Percentiles rank a stretch among this genome's conserved stretches.
phyloP scores from a whole-genome alignment of 2,888 invertebrate species.

The Aproaerema taeniolella region DNA sequence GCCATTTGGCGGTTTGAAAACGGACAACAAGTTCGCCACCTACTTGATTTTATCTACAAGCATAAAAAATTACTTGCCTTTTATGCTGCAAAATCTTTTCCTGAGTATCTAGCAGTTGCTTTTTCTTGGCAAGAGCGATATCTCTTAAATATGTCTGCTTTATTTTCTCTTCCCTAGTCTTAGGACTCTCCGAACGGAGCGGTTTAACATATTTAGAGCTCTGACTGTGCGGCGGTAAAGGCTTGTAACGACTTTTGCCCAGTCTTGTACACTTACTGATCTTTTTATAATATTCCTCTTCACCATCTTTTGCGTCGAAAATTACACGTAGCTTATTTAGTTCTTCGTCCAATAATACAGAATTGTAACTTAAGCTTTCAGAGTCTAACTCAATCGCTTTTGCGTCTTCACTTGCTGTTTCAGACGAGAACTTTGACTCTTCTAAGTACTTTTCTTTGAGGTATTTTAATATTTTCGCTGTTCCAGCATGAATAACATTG shows the following conservation, averaged over 20 bases:
- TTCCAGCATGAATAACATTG: slow-evolving; percentile 72
- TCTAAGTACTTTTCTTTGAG: slow-evolving; percentile 51
- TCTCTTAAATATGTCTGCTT: slow-evolving; percentile 61
- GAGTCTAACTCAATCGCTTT: slow-evolving; percentile 21
- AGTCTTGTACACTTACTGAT: slow-evolving; percentile 55
- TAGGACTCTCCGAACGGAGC: slow-evolving; percentile 19
- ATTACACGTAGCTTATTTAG: slow-evolving; percentile 48
- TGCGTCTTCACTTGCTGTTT: slow-evolving; percentile 18
- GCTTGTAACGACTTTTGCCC: slow-evolving; percentile 52
- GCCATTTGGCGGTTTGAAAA: no score
- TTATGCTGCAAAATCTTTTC: slow-evolving; percentile 78
- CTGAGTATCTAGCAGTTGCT: slow-evolving; percentile 69
- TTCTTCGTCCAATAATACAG: slow-evolving; percentile 49
- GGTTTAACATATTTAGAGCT: slow-evolving; percentile 59
- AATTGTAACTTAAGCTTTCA: slow-evolving; percentile 51
- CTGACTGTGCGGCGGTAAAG: slow-evolving; percentile 56
- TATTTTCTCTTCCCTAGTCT: slow-evolving; percentile 33
- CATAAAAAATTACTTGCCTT: slow-evolving; percentile 78
- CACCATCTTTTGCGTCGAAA: no score
- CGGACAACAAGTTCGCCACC: no score
- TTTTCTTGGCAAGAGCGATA: slow-evolving; percentile 73
- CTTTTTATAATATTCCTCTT: slow-evolving; percentile 37
- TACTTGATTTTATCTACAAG: no score
- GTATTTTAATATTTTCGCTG: slow-evolving; percentile 45
- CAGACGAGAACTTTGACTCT: slow-evolving; percentile 35